These are phyloP conservation scores for Ochlodes sylvanus DNA, from an alignment of 2,888 invertebrate genomes.

Conservation along the genomic window DNA sequence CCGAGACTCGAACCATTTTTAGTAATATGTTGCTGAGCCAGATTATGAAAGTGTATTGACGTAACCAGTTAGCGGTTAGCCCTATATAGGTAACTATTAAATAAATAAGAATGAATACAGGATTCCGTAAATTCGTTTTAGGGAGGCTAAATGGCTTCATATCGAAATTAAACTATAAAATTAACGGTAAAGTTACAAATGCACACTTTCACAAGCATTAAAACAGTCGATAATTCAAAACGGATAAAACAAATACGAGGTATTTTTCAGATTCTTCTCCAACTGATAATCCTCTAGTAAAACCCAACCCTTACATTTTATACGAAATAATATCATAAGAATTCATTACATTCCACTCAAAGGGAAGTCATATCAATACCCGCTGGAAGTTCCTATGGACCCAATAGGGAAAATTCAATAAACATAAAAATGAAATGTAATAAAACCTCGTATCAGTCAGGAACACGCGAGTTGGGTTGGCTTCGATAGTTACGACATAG, in stretches of 20 bases:
- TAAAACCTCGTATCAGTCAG: conserved; percentile 72
- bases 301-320: not conserved
- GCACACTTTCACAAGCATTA: too few relatives aligned
- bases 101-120: too few relatives aligned
- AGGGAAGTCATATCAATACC: conserved; percentile 32
- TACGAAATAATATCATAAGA: conserved; percentile 19
- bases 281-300: not conserved
- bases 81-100: too few relatives aligned
- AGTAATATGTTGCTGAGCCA: not conserved
- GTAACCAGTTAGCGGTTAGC: not conserved
- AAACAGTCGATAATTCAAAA: too few relatives aligned
- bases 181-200: too few relatives aligned
- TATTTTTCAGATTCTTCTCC: not conserved
- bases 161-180: too few relatives aligned
- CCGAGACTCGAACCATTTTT: not conserved
- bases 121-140: too few relatives aligned
- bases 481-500: conserved; percentile 65
- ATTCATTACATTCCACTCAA: conserved; percentile 31
- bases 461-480: conserved; percentile 57
- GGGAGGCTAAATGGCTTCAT: too few relatives aligned
- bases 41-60: not conserved
- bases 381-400: conserved; percentile 22
- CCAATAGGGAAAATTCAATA: conserved; percentile 58
- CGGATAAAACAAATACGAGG: not conserved
- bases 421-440: conserved; percentile 69